Evolutionary conservation across 2,888 invertebrate genomes (phyloP).

Genomic region (Eudemis profundana): DNA sequence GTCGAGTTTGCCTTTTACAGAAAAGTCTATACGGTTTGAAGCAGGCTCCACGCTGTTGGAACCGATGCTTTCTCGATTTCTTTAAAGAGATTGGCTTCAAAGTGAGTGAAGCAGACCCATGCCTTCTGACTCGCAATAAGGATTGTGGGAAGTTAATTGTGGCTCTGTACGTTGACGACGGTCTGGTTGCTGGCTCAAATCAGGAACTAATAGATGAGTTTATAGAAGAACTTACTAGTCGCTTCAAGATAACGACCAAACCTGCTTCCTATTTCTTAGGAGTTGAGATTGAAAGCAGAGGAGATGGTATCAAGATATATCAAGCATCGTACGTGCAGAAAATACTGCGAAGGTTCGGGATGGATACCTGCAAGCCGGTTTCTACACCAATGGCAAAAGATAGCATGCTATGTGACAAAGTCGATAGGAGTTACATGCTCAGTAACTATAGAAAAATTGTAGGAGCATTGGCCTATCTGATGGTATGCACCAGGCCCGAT

Average conservation of each 20-base stretch:
- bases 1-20: too few relatives aligned
- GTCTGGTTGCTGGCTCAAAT: too few relatives aligned
- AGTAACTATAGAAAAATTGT: too few relatives aligned
- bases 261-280: too few relatives aligned
- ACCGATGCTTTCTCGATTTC: slow-evolving; percentile 1
- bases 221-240: not conserved
- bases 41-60: slow-evolving; percentile 5
- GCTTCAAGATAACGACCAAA: too few relatives aligned
- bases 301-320: not conserved
- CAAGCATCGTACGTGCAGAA: not conserved
- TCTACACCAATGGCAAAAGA: too few relatives aligned
- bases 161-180: slow-evolving; percentile 1
- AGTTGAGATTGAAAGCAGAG: slow-evolving; percentile 4
- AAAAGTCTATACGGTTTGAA: slow-evolving; percentile 1
- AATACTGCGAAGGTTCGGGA: not conserved
- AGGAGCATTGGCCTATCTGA: too few relatives aligned
- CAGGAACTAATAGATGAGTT: not conserved
- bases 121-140: not conserved
- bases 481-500: too few relatives aligned
- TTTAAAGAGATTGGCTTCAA: not conserved
- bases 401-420: too few relatives aligned
- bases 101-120: not conserved
- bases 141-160: not conserved
- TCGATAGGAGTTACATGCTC: too few relatives aligned
- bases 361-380: not conserved